Conservation (phyloP, 2,888 invertebrate genomes). For the Euclidia mi region DNA sequence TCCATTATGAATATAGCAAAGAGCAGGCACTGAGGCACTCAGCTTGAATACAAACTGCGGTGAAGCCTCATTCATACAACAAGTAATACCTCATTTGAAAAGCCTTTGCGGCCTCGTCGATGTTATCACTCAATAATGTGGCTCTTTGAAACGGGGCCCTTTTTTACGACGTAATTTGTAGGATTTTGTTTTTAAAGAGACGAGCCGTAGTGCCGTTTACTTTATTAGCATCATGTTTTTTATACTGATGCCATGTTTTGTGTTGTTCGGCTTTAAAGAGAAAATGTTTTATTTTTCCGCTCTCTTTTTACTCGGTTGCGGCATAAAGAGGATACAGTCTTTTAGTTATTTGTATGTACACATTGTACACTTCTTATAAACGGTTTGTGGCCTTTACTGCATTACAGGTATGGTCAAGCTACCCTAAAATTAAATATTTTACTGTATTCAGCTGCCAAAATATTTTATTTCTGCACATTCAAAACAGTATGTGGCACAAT, state of each 20-base stretch:
- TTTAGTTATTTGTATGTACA: no score
- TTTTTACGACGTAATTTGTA: slow-evolving; percentile 53
- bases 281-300: no score
- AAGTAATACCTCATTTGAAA: slow-evolving; percentile 76
- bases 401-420: no score
- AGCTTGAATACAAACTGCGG: slow-evolving; percentile 80
- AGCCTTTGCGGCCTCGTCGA: slow-evolving; percentile 65
- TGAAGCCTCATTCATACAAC: slow-evolving; percentile 66
- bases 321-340: no score
- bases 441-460: no score
- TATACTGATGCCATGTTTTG: neutral
- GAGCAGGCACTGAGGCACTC: slow-evolving; percentile 61
- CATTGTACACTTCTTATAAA: no score
- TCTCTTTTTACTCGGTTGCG: no score
- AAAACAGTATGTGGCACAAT: no score
- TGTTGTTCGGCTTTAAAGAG: neutral
- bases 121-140: slow-evolving; percentile 72
- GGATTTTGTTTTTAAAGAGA: slow-evolving; percentile 12
- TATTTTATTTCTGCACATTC: no score
- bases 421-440: no score
- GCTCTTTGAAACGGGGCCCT: slow-evolving; percentile 59
- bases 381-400: no score
- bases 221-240: slow-evolving; percentile 13
- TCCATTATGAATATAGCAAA: slow-evolving; percentile 74
- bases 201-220: neutral